A percentile compares a stretch with the other conserved stretches of the same genome.
Conservation (phyloP, 2,888 invertebrate species). For the Tipula helvola region DNA sequence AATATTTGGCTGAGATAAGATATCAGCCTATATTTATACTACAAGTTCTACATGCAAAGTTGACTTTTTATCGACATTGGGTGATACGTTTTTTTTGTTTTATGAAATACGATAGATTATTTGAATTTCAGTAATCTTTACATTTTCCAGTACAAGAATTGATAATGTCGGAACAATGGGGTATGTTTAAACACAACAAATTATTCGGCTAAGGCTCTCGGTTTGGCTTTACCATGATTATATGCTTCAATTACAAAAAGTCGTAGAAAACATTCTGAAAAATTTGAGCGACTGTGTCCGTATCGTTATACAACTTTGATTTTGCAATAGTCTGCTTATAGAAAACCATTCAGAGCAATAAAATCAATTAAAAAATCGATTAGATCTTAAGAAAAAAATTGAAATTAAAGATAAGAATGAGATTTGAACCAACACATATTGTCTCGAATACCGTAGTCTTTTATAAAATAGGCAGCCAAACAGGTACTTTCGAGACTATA, state of each 20-base stretch:
- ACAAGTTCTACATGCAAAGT: neutral
- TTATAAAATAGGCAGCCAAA: neutral
- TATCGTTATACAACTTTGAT: too few relatives aligned
- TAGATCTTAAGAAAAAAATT: neutral
- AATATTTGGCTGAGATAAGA: neutral
- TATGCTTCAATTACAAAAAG: too few relatives aligned
- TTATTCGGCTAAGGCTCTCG: too few relatives aligned
- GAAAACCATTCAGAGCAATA: neutral
- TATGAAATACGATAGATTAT: too few relatives aligned
- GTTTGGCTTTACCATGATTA: too few relatives aligned
- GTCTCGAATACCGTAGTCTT: neutral
- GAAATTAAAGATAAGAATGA: neutral
- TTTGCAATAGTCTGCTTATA: neutral
- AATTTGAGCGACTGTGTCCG: too few relatives aligned
- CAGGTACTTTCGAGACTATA: slow-evolving; percentile 7
- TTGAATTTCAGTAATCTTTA: too few relatives aligned
- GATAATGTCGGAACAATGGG: too few relatives aligned
- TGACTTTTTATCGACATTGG: neutral
- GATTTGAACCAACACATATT: slow-evolving; percentile 6
- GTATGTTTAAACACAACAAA: too few relatives aligned
- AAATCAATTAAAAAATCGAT: neutral
- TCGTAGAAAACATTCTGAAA: too few relatives aligned
- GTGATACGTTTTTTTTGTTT: too few relatives aligned
- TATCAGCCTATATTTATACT: neutral
- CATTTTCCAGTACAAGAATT: too few relatives aligned